Evolutionary conservation across 2,888 invertebrate species (phyloP).

Genomic region (Hylaea fasciaria): DNA sequence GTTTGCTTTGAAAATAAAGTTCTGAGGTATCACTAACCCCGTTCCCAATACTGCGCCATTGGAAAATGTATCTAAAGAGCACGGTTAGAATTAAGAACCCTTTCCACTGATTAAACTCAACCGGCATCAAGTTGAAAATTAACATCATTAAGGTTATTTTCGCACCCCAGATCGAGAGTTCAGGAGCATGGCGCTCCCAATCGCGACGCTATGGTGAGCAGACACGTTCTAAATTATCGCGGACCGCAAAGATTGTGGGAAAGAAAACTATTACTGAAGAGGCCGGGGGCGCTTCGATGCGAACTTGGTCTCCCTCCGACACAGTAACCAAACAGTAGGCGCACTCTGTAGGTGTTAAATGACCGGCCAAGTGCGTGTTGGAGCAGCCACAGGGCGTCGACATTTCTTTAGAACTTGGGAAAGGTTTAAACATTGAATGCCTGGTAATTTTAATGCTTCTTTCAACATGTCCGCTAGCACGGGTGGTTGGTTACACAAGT

Average conservation of each 20-base stretch:
- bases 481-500: too few relatives aligned
- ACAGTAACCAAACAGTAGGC: slow-evolving; percentile 20
- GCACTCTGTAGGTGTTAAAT: neutral
- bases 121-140: slow-evolving; percentile 45
- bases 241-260: slow-evolving; percentile 59
- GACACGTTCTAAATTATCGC: slow-evolving; percentile 69
- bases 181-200: slow-evolving; percentile 32
- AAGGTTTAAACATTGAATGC: too few relatives aligned
- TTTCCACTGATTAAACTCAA: slow-evolving; percentile 22
- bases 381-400: too few relatives aligned
- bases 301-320: slow-evolving; percentile 44
- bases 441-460: too few relatives aligned
- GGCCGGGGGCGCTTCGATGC: slow-evolving; percentile 41
- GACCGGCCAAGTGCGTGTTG: too few relatives aligned
- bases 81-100: slow-evolving; percentile 18
- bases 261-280: slow-evolving; percentile 62
- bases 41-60: neutral
- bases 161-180: slow-evolving; percentile 25
- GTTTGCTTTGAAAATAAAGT: neutral
- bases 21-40: neutral
- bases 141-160: slow-evolving; percentile 61
- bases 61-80: neutral
- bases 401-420: too few relatives aligned
- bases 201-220: slow-evolving; percentile 54
- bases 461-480: too few relatives aligned